phyloP scores from a whole-genome alignment of 37 sponge, comb jelly and placozoan species.

The Dysidea cf. avara region DNA sequence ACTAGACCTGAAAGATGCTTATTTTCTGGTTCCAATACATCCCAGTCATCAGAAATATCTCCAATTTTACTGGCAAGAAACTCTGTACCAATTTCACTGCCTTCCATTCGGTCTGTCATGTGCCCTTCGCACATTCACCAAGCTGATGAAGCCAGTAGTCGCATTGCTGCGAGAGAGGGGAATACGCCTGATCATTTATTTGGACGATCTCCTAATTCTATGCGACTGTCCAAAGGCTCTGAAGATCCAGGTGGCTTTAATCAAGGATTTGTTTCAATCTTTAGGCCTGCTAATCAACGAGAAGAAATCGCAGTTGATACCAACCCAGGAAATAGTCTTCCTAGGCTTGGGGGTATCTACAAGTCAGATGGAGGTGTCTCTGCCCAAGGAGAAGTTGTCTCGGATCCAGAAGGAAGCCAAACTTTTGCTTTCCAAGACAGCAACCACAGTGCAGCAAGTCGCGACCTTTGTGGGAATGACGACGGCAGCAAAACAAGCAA shows the following conservation, averaged over 20 bases:
- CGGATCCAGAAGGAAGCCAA: constrained; percentile 1
- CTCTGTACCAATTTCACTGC: neutral
- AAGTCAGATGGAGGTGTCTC: neutral
- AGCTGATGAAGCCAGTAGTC: constrained; percentile 19
- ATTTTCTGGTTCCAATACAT: no score
- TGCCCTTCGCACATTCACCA: constrained; percentile 33
- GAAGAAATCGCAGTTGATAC: neutral
- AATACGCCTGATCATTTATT: constrained; percentile 9
- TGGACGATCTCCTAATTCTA: constrained; percentile 41
- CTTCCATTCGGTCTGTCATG: constrained; percentile 22
- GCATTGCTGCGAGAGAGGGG: constrained; percentile 5
- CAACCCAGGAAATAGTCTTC: constrained; percentile 23
- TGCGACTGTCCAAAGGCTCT: no score
- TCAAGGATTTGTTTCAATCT: constrained; percentile 2
- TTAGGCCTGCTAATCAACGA: constrained; percentile 31
- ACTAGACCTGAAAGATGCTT: no score
- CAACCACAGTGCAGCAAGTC: neutral
- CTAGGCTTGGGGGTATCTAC: constrained; percentile 32
- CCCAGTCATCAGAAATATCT: constrained; percentile 3
- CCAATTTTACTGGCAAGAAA: neutral
- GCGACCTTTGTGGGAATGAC: constrained; percentile 14
- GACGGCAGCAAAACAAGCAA: constrained; percentile 2
- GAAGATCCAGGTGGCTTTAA: neutral
- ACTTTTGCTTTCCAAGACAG: neutral
- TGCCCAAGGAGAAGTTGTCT: constrained; percentile 4